Conservation (phyloP, 2,797 vertebrate genomes). For the Pseudochirops corinnae region DNA sequence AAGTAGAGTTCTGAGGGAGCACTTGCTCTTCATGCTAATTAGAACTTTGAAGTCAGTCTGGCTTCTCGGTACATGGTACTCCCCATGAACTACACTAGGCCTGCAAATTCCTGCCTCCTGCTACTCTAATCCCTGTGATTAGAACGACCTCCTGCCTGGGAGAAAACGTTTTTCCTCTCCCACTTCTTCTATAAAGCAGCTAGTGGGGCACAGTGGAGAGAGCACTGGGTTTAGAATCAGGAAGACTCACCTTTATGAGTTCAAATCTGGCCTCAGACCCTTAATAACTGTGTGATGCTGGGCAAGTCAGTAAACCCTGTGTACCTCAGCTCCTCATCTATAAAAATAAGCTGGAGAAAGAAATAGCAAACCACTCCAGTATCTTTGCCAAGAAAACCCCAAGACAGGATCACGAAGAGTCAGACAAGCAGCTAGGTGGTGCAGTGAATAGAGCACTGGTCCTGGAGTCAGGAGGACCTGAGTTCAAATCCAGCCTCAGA, state of each 20-base stretch:
- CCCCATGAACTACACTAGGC: neutral
- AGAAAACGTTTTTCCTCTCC: neutral
- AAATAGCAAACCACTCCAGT: neutral
- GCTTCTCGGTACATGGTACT: neutral
- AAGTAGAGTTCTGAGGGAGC: neutral
- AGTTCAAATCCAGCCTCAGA: too few species aligned
- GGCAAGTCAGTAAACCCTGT: neutral
- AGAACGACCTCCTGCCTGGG: neutral
- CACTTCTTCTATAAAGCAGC: neutral
- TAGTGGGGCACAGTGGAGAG: neutral
- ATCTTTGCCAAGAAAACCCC: neutral
- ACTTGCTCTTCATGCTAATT: neutral
- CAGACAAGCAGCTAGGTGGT: neutral
- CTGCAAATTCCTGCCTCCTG: neutral
- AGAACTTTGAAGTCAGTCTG: neutral
- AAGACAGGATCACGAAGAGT: neutral
- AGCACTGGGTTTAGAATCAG: neutral
- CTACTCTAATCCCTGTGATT: neutral
- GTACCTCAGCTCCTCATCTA: neutral
- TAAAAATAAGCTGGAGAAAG: neutral
- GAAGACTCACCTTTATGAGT: neutral
- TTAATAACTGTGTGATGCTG: neutral
- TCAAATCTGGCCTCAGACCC: neutral
- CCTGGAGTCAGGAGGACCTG: too few species aligned
- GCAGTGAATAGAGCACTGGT: too few species aligned